Evolutionary conservation across 2,888 invertebrate genomes (phyloP), one percentile per base, ranked within the genome.

Genomic region (Macaria notata): DNA sequence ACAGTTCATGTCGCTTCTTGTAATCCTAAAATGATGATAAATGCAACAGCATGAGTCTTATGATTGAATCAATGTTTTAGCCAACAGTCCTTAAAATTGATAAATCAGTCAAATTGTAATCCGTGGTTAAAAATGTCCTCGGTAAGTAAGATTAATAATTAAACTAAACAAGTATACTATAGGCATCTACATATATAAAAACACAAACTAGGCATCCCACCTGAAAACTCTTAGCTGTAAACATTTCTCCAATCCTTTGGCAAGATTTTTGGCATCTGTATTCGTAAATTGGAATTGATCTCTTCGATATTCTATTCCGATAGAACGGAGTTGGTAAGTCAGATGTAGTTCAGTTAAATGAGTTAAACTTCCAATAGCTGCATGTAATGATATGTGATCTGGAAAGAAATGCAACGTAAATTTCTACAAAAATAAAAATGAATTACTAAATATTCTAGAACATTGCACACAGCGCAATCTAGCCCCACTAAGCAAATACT

Each of bases 251-350:
- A 92, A 71, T 1, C 90, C 92, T 53, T 74, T 77, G 3, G 88
- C 82, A 39, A 92, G 76, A 64, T 83, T 86, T 67, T 86, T 89
- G 0, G 91, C 88, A 66, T 92, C 92, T 56, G 86, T 87, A 53
- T 81, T 86, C n/a, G 92, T 91, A 65, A 92, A 91, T 63, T 88
- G 89, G 70, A 90, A 91, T 68, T 92, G 91, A 68, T 91, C 91
- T 69, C 73, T 81, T 9, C 90, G 77, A 65, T 89, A 92, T 41
- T 84, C 76, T 9, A 83, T 76, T 42, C 88, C 89, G 42, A 84
- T 83, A 49, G 65, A 69, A 45, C 75, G 74, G 42, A 88, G 68
- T 69, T 90, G 91, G 66, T 82, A 92, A 3, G 88, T 88, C 9
- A 92, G 67, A 67, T 90, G 85, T 43, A 92, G 69, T 73, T 92